Percentiles rank a stretch among this genome's conserved stretches.
Conservation (phyloP, 2,888 invertebrate species). For the Drosophila meridiana region DNA sequence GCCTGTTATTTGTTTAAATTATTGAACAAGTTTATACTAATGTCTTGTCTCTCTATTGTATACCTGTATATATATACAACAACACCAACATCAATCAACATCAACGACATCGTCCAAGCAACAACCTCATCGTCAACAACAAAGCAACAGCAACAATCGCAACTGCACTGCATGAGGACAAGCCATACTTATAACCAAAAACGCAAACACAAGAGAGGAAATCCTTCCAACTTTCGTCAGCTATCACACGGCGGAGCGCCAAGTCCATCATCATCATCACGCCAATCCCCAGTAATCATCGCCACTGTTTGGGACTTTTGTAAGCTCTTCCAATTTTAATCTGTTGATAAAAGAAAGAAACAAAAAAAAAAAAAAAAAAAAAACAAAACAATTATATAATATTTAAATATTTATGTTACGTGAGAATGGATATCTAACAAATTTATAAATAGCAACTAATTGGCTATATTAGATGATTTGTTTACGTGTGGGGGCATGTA, state of each 20-base stretch:
- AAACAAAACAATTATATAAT: too few species aligned
- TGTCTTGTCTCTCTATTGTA: constrained; percentile 80
- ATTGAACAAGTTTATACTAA: constrained; percentile 72
- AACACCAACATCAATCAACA: constrained; percentile 38
- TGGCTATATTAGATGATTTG: constrained; percentile 27
- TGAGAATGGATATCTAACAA: constrained; percentile 19
- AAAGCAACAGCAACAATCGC: constrained; percentile 18
- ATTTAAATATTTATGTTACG: constrained; percentile 26
- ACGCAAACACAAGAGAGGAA: neutral
- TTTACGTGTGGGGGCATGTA: constrained; percentile 26
- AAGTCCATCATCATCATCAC: constrained; percentile 1
- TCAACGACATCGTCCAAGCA: constrained; percentile 25
- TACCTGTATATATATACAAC: constrained; percentile 76
- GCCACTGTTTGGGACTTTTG: constrained; percentile 35
- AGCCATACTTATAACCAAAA: constrained; percentile 7
- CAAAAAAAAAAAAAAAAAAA: neutral
- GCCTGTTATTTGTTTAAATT: constrained; percentile 77
- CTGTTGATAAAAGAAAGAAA: constrained; percentile 26
- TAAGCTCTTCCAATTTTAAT: constrained; percentile 77
- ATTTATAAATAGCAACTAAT: constrained; percentile 26
- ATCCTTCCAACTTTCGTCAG: constrained; percentile 8
- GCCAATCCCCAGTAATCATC: constrained; percentile 3
- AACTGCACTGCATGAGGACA: constrained; percentile 12
- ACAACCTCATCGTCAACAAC: constrained; percentile 12
- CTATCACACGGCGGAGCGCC: constrained; percentile 10